Conservation (phyloP, 2,888 invertebrate genomes). For the Ectemnius continuus region DNA sequence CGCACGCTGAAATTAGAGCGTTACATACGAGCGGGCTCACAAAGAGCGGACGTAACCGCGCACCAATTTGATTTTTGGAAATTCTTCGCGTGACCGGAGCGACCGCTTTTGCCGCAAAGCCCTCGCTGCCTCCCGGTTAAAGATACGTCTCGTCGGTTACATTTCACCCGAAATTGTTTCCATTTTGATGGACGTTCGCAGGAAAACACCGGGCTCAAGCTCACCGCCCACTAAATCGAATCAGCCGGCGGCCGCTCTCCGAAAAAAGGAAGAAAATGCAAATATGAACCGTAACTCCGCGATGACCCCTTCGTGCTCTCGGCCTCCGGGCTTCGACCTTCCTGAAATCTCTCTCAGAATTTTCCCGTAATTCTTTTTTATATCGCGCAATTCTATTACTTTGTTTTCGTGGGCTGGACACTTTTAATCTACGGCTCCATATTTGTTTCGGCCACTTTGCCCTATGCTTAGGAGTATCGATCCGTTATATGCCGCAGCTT, state of each 20-base stretch:
- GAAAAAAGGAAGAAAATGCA: conserved; percentile 38
- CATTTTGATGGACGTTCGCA: conserved; percentile 49
- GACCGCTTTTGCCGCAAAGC: conserved; percentile 32
- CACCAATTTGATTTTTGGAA: conserved; percentile 51
- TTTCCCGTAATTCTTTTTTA: no score
- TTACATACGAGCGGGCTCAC: background rate
- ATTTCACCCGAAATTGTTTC: conserved; percentile 52
- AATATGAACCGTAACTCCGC: conserved; percentile 20
- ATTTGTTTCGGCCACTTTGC: no score
- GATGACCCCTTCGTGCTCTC: no score
- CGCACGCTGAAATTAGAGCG: conserved; percentile 3
- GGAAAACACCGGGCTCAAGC: conserved; percentile 35
- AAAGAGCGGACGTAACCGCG: conserved; percentile 11
- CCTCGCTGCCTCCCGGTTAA: conserved; percentile 16
- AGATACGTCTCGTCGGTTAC: conserved; percentile 47
- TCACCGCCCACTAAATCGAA: conserved; percentile 55
- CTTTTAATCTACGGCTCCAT: no score
- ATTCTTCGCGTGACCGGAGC: conserved; percentile 49
- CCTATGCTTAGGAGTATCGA: no score
- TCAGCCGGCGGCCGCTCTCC: conserved; percentile 30
- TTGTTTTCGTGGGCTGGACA: no score
- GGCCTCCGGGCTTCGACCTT: no score
- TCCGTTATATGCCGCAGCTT: no score
- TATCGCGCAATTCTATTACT: no score
- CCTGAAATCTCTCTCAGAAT: no score